Evolutionary conservation across 2,113 vertebrate genomes (phyloP), one percentile per base, ranked within the genome.

Genomic region (Etheostoma cragini): DNA sequence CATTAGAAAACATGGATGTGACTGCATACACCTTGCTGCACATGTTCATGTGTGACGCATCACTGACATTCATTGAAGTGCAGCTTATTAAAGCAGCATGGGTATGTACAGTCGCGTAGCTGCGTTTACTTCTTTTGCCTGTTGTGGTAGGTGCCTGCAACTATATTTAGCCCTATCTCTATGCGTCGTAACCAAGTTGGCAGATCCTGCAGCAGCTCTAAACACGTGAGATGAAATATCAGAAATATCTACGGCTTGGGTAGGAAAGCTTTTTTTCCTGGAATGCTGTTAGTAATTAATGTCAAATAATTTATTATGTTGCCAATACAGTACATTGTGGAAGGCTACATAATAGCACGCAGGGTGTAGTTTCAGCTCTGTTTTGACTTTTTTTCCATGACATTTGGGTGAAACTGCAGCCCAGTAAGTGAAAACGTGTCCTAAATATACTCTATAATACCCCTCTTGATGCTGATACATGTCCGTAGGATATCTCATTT

Each of bases 151-250:
- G 88, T 89, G 82, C 83, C 70, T 14, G 30, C 16, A 38, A 69
- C 90, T 95, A 95, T 92, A 94, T 94, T 94, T 95, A 95, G 91
- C 88, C 57, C 80, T 90, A 93, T 94, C 91, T 93, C 92, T 90
- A 91, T 91, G 94, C 89, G 57, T 95, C 93, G 92, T 80, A 70
- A 87, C 82, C 78, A 86, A 82, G 88, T 89, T 92, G 94, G 93
- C 92, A 92, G 90, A 94, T 79, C 81, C 79, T 77, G 88, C 84
- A 57, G 86, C 77, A 89, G 87, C 83, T 30, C 72, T 60, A 52
- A 73, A 85, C 76, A 91, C 57, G 45, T 86, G 85, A 87, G 69
- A 85, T 70, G 38, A 85, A 87, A 80, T 80, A 88, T 88, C 76
- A 68, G 46, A 58, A 78, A 70, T 61, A 92, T 87, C 72, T 88